Conservation (phyloP, 2,888 invertebrate species). For the Caenorhabditis imperialis region DNA sequence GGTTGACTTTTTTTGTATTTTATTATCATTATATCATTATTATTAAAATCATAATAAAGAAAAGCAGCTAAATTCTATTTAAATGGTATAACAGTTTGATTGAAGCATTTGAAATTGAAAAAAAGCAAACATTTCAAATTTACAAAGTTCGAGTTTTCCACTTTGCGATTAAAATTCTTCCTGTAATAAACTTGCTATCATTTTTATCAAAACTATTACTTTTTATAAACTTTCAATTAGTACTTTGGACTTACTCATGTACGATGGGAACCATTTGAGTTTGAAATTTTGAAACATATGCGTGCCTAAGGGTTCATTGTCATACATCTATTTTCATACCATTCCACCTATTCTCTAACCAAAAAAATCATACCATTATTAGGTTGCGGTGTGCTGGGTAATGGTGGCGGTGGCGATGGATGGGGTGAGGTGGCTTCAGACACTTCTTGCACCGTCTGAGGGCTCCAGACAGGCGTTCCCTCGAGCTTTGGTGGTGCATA, state of each 20-base stretch:
- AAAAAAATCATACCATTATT: constrained; percentile 36
- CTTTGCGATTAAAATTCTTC: constrained; percentile 37
- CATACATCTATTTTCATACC: neutral
- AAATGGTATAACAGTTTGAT: too few relatives aligned
- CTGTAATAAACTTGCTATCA: constrained; percentile 15
- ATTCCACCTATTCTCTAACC: neutral
- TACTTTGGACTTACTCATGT: constrained; percentile 33
- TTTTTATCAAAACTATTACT: neutral
- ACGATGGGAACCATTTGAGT: constrained; percentile 49
- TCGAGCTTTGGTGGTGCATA: too few relatives aligned
- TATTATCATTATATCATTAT: neutral
- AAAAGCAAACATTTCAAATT: too few relatives aligned
- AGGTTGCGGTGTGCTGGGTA: constrained; percentile 52
- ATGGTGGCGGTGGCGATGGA: constrained; percentile 48
- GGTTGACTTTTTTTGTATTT: neutral
- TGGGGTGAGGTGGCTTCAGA: neutral
- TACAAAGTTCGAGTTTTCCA: constrained; percentile 28
- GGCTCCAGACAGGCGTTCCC: constrained; percentile 33
- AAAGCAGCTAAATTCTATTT: too few relatives aligned
- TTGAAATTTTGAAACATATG: constrained; percentile 40
- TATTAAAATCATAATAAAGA: too few relatives aligned
- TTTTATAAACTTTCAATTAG: too few relatives aligned
- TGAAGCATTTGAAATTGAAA: too few relatives aligned
- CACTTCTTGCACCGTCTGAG: constrained; percentile 2
- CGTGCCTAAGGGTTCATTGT: constrained; percentile 12